phyloP scores from a whole-genome alignment of 2,888 invertebrate species.

The Orchestes rusci region DNA sequence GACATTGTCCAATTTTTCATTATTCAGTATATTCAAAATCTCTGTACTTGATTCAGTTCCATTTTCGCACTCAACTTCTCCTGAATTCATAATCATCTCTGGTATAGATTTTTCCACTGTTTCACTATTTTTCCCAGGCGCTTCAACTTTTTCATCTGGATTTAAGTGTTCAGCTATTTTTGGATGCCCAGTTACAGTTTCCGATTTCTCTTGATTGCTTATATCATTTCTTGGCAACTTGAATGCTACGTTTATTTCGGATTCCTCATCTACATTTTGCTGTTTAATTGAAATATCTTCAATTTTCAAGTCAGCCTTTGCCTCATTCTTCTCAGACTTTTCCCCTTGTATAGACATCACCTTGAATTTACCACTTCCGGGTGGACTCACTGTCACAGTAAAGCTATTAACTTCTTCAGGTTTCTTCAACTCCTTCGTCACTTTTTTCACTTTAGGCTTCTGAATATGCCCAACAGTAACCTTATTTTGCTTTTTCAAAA shows the following conservation, averaged over 20 bases:
- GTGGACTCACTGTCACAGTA: conserved; percentile 12
- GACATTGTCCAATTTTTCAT: too few species aligned
- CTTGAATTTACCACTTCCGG: conserved; percentile 17
- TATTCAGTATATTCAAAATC: neutral
- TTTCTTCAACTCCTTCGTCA: neutral
- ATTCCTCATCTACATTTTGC: neutral
- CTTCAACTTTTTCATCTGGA: neutral
- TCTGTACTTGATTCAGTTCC: neutral
- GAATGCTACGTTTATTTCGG: neutral
- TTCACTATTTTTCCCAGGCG: too few species aligned
- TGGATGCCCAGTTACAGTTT: conserved; percentile 3
- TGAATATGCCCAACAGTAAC: conserved; percentile 2
- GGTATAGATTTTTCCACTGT: too few species aligned
- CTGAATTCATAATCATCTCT: neutral
- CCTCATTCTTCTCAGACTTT: neutral
- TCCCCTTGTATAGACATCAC: conserved; percentile 11
- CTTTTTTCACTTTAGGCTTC: conserved; percentile 8
- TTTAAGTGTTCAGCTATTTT: neutral
- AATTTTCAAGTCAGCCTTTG: too few species aligned
- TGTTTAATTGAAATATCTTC: too few species aligned
- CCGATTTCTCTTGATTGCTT: too few species aligned
- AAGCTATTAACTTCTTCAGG: conserved; percentile 13
- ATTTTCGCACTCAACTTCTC: neutral
- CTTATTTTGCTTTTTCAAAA: conserved; percentile 28
- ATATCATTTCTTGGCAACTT: conserved; percentile 11